Evolutionary conservation across 1,140 invertebrate species (phyloP), one percentile per base, ranked within the genome.

Genomic region (Galleria mellonella): DNA sequence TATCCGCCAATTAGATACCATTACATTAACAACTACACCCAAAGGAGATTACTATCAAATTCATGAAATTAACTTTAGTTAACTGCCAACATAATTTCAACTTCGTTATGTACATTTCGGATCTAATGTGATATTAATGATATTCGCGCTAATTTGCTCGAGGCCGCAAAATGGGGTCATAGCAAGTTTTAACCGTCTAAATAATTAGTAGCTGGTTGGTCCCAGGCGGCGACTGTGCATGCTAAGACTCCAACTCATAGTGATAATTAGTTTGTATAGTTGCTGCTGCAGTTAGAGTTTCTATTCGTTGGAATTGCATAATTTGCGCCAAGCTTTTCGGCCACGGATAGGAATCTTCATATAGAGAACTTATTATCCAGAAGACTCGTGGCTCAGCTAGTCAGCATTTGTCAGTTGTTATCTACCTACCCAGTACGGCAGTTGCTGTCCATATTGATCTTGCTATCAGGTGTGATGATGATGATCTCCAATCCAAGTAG

Each of bases 111-210:
- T 37, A 35, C 28, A 66, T 54, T 69, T 66, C 51, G 55, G 39
- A 56, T 62, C 60, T 75, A 72, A 77, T 75, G 73, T 55, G 63
- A 61, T 75, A 75, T 81, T 77, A 77, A 75, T 72, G 70, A 63
- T 63, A 66, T 74, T 64, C 58, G 45, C 55, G 65, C 57, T 71
- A 77, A 81, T 77, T 72, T 70, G 57, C 62, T 49, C 33, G 55
- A 40, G 61, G 62, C 59, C 51, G 38, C 48, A 58, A 51, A 79
- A 79, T 44, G 66, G 47, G 76, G 72, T 70, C 72, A 57, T 51
- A 53, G 53, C 52, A 62, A 71, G 55, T 74, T 72, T 64, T 64
- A 59, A 69, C 70, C 71, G 60, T 71, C 64, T 77, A 74, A 75
- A 79, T 79, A 79, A 76, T 76, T 70, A 62, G 51, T 43, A 28